Percentiles rank a stretch among this genome's conserved stretches.
Conservation (phyloP, 2,888 invertebrate genomes). For the Brachynemurus nebulosus region DNA sequence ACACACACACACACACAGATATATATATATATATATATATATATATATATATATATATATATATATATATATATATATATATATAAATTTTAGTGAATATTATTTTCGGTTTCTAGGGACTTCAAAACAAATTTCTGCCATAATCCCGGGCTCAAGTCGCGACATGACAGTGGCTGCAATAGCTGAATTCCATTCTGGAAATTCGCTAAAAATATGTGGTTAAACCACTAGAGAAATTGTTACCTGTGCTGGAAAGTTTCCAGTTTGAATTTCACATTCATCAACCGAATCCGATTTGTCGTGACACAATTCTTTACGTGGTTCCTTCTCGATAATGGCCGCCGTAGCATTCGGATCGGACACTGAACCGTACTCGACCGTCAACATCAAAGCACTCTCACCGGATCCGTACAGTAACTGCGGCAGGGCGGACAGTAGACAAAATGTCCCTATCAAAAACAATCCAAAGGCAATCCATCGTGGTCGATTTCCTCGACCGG, state of each 20-base stretch:
- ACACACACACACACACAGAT: too few relatives aligned
- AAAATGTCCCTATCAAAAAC: conserved; percentile 46
- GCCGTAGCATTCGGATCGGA: conserved; percentile 31
- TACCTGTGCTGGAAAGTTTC: conserved; percentile 43
- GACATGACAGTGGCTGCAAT: too few relatives aligned
- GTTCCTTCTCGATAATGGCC: conserved; percentile 34
- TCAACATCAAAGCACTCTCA: conserved; percentile 46
- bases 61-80: neutral
- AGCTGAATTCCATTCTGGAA: too few relatives aligned
- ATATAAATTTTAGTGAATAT: neutral
- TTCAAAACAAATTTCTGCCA: too few relatives aligned
- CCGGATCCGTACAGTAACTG: conserved; percentile 57
- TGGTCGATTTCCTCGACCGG: conserved; percentile 55
- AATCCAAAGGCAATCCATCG: conserved; percentile 54
- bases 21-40: too few relatives aligned
- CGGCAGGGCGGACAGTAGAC: conserved; percentile 49
- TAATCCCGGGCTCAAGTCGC: too few relatives aligned
- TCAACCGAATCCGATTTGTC: conserved; percentile 24
- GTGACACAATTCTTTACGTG: conserved; percentile 42
- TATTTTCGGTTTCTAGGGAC: too few relatives aligned
- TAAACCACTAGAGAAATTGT: conserved; percentile 3
- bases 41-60: too few relatives aligned
- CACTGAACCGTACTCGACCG: conserved; percentile 40
- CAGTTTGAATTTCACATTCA: conserved; percentile 24
- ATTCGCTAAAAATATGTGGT: neutral